phyloP scores from a whole-genome alignment of 2,797 vertebrate species.

The Triplophysa bombifrons region DNA sequence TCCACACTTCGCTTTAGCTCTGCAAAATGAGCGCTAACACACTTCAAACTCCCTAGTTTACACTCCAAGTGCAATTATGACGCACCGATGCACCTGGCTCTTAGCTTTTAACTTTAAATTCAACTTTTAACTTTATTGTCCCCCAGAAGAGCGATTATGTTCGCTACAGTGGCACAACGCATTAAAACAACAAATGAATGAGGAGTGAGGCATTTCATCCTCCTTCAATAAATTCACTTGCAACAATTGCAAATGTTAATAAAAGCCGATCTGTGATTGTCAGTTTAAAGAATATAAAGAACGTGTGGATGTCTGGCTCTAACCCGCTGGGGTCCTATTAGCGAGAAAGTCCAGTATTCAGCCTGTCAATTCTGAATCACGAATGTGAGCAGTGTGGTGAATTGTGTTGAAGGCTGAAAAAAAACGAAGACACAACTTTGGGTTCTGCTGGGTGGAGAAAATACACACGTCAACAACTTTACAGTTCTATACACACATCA shows the following conservation, averaged over 20 bases:
- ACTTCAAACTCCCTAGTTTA: conserved; percentile 40
- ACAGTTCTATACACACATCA: background rate
- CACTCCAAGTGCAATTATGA: conserved; percentile 26
- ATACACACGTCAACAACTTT: background rate
- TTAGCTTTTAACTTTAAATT: conserved; percentile 37
- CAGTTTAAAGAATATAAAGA: background rate
- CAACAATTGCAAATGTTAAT: background rate
- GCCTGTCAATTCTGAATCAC: background rate
- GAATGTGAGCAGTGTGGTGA: background rate
- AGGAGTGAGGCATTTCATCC: background rate
- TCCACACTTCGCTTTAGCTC: conserved; percentile 1
- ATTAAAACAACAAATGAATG: background rate
- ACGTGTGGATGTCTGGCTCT: background rate
- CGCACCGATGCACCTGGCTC: conserved; percentile 30
- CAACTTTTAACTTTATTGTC: conserved; percentile 3
- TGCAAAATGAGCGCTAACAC: background rate
- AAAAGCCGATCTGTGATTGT: background rate
- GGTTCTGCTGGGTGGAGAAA: background rate
- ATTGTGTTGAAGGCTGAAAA: background rate
- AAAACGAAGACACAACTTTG: background rate
- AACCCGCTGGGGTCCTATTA: background rate
- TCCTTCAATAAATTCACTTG: background rate
- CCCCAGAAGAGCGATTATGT: background rate
- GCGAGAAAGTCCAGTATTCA: background rate
- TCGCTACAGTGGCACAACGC: background rate